Evolutionary conservation across 2,888 invertebrate species (phyloP), one percentile per base, ranked within the genome.

Genomic region (Amorpha juglandis): DNA sequence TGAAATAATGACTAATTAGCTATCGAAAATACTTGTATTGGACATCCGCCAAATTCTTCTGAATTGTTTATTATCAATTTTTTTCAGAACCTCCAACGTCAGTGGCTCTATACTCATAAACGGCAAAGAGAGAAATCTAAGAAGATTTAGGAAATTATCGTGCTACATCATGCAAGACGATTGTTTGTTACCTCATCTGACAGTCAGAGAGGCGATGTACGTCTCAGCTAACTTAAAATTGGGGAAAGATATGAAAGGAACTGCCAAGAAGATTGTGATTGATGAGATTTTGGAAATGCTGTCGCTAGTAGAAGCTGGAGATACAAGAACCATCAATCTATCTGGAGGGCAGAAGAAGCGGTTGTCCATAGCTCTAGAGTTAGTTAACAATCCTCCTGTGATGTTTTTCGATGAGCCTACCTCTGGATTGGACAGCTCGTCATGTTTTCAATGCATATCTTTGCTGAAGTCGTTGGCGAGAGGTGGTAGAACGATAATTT

Each of bases 111-210:
- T 98, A 70, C 90, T 96, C 67, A 97, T 99, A 78, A 98, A 98
- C 84, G 97, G 97, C 58, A 97, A 97, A 80, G 97, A 97, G 73
- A 93, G 98, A 65, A 98, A 98, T 88, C 93, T 98, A 53, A 94
- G 98, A 50, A 94, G 97, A 69, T 99, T 99, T 90, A 95, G 98
- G 45, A 98, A 98, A 87, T 95, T 98, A 89, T 98, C 98, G 14
- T 98, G 98, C 83, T 99, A 99, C 91, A 99, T 99, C 75, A 99
- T 99, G 98, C 99, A 99, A 86, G 98, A 98, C 80, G 98, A 98
- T 86, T 96, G 97, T 71, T 91, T 98, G 1, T 95, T 98, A 64
- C 98, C 98, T 0, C 98, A 98, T 85, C 94, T 99, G 38, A 97
- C 98, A 0, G 98, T 99, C 35, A 95, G 95, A 77, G 99, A 99